Base-by-base conservation (phyloP, 2,888 invertebrate genomes). In the Melanophora roralis region DNA sequence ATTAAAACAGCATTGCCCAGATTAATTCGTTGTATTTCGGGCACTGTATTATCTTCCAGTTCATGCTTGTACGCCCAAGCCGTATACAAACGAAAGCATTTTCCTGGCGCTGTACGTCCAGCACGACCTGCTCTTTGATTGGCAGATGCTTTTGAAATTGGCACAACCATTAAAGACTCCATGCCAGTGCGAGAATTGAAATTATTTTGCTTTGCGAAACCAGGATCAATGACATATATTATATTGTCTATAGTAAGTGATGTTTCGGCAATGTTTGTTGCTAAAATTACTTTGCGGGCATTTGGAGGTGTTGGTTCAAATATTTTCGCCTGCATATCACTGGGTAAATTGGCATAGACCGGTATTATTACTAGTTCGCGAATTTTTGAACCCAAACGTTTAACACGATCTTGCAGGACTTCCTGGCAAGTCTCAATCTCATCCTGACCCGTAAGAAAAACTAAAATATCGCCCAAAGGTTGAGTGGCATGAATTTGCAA, bases 261-360 rank as follows among this genome's bases (percentile, higher is more conserved):
- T 0, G 99, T 99, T 91, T 99, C 99, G 0, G 99, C 99, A 86
- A 99, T 99, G 87, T 99, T 99, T 16, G 99, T 99, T 0, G 99
- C 99, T 53, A 99, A 90, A 8, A 99, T 95, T 11, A 99, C 97
- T 92, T 99, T 99, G 79, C 99, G 92, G 0, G 99, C 98, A 81
- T 97, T 96, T 8, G 96, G 96, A 45, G 99, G 99, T 0, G 99
- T 99, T 0, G 98, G 98, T 85, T 98, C 97, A 90, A 99, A 99
- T 85, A 99, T 99, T 90, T 98, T 98, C 2, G 98, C 96, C 90
- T 99, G 99, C 96, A 99, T 96, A 85, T 99, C 99, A 85, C 98
- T 98, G 0, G 99, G 99, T 55, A 99, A 92, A 91, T 99, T 99
- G 1, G 99, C 97, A 91, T 99, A 99, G 21, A 99, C 97, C 0